A percentile compares a stretch with the other conserved stretches of the same genome.
phyloP scores from a whole-genome alignment of 2,113 vertebrate species.

The Takifugu flavidus region DNA sequence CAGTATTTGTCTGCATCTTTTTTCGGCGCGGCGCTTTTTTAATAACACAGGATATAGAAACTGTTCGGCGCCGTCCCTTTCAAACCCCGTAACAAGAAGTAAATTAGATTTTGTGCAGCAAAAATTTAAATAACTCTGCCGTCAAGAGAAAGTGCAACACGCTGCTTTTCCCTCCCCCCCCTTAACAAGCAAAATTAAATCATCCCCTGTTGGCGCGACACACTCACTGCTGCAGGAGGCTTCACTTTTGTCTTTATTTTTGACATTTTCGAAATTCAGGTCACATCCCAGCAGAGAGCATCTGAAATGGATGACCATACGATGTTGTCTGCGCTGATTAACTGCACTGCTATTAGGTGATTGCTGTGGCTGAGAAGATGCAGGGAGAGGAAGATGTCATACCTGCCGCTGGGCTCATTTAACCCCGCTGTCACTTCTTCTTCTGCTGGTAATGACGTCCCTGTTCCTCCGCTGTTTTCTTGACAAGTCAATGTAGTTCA shows the following conservation, averaged over 20 bases:
- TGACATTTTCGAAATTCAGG: slow-evolving; percentile 35
- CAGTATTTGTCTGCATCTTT: no score
- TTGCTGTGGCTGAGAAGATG: slow-evolving; percentile 55
- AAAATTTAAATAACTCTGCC: slow-evolving; percentile 27
- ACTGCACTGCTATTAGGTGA: slow-evolving; percentile 38
- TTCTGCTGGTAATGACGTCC: no score
- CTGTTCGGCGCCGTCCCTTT: slow-evolving; percentile 13
- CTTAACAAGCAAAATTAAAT: slow-evolving; percentile 40
- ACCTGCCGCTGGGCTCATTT: slow-evolving; percentile 26
- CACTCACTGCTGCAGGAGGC: neutral
- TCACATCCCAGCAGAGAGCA: slow-evolving; percentile 36
- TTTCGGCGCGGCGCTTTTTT: no score
- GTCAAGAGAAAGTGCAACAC: slow-evolving; percentile 31
- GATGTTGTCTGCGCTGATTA: slow-evolving; percentile 61
- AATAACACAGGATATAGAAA: no score
- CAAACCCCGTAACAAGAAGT: slow-evolving; percentile 56
- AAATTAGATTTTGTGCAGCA: slow-evolving; percentile 53
- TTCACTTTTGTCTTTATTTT: neutral
- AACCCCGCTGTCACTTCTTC: no score
- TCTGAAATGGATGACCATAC: slow-evolving; percentile 50
- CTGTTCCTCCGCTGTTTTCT: no score
- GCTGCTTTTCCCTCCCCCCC: slow-evolving; percentile 1
- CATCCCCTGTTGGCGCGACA: slow-evolving; percentile 23
- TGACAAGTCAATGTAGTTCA: no score
- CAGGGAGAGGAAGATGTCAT: slow-evolving; percentile 39